Base-by-base conservation (phyloP, 2,113 vertebrate species). In the Myiopsitta monachus region DNA sequence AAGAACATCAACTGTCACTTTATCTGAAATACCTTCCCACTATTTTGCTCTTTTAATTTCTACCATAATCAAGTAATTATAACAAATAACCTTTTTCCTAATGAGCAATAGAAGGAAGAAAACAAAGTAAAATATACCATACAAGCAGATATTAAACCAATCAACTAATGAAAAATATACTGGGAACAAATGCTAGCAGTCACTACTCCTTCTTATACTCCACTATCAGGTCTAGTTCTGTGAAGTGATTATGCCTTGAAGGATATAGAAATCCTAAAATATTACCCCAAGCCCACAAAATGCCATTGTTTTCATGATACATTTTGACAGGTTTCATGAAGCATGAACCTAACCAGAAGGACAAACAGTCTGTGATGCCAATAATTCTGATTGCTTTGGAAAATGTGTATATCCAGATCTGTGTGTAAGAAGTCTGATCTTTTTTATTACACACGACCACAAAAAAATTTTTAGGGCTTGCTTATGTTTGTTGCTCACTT, bases 1-100 rank as follows among this genome's bases (percentile, higher is more conserved):
- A 87, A 47, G 47, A 93, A 94, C 91, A 95, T 72, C 83, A 94
- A 24, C 88, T 41, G 61, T 81, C 61, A 81, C n/a, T 88, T 83
- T 43, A 72, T 18, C 75, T 24, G 44, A 77, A 88, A 90, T 66
- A 92, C 68, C 55, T 96, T 86, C 27, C 15, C 24, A 87, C 44
- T 78, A 39, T 79, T 91, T 38, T 81, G 21, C 12, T 88, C 3
- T 82, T 88, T 79, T 52, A 79, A 81, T 84, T 73, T 51, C 33
- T 49, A 83, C 72, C 47, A 46, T 77, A 79, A 77, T 62, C 76
- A 89, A 87, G 16, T 19, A 90, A 91, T 83, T 93, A 63, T 41
- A 92, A 68, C 31, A 84, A 72, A 81, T 63, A 52, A 38, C 9
- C 4, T 47, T 90, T 80, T 93, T 83, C 18, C 23, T 74, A 27